Evolutionary conservation across 2,888 invertebrate genomes (phyloP), one percentile per base, ranked within the genome.

Genomic region (Pomacea canaliculata): DNA sequence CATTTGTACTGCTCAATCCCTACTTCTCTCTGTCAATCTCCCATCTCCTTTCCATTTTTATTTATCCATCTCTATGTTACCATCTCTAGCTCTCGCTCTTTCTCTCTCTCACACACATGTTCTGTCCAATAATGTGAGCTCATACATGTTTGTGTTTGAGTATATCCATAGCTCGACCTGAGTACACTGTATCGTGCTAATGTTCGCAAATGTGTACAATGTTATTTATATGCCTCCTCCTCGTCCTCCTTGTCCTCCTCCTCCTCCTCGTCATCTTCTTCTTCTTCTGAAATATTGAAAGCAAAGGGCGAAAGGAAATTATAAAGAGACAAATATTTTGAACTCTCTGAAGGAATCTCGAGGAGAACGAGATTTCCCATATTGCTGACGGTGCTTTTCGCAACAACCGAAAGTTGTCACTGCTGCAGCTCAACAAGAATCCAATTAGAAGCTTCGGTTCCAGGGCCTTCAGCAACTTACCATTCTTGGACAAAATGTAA

Each of bases 341-440:
- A 37, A 37, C 37, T 3, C 0, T 37, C 37, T 37, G 7, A 92
- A 96, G 97, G 89, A 95, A 95, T 68, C 92, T 96, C 89, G 95
- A 95, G 51, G 94, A 95, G 90, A 97, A 97, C 92, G 94, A 94
- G 84, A 94, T 97, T 89, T 94, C 94, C 88, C 93, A 93, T 90
- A 93, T 97, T 86, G 93, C 93, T n/a, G 93, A 93, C 74, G 93
- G 94, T 77, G 93, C 94, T 82, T 93, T 97, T 87, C 93, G 93
- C 87, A 93, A 93, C 84, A 93, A 94, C 86, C 92, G 93, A 63
- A 93, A 94, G 27, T 93, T 97, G 76, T 92, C 94, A 81, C 93
- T 95, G 63, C 92, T 97, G 65, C 96, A 96, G 88, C 93, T 97
- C 84, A 94, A 95, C 85, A 96, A 94, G 82, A 97, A 97, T 93